These are phyloP conservation scores for Lepidurus arcticus DNA, from an alignment of 1,140 invertebrate species.

Conservation along the genomic window DNA sequence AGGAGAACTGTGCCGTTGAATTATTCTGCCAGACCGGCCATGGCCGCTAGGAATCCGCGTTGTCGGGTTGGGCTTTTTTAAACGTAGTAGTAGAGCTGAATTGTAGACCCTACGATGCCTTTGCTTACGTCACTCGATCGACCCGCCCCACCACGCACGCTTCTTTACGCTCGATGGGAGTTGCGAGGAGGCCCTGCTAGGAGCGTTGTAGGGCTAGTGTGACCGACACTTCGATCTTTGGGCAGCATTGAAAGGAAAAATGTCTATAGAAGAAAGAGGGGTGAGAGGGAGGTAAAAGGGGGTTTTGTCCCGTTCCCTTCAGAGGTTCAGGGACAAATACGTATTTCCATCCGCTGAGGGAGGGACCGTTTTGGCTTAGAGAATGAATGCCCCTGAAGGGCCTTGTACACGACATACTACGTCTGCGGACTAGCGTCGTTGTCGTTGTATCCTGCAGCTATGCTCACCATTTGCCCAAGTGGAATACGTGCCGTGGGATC, in stretches of 20 bases:
- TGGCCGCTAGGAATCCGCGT: constrained; percentile 12
- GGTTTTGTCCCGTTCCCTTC: constrained; percentile 3
- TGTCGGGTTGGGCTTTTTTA: not conserved
- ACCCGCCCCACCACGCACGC: constrained; percentile 7
- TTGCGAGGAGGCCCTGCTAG: not conserved
- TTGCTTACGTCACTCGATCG: not conserved
- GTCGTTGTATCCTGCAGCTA: not conserved
- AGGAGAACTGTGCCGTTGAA: not conserved
- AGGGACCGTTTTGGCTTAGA: not conserved
- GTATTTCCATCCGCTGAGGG: not conserved
- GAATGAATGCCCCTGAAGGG: constrained; percentile 16
- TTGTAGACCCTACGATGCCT: not conserved
- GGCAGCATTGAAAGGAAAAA: not conserved
- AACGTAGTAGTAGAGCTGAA: not conserved
- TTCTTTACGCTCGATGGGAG: not conserved
- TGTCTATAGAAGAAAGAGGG: not conserved
- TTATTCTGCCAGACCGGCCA: constrained; percentile 18
- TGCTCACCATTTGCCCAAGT: constrained; percentile 1
- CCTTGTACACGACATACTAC: not conserved
- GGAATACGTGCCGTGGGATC: not conserved
- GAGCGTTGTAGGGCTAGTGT: not conserved
- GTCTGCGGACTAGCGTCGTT: constrained; percentile 10
- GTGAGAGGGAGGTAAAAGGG: not conserved
- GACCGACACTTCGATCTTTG: not conserved
- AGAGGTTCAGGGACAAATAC: not conserved